Base-by-base conservation (phyloP, 2,797 vertebrate species). In the Phataginus tricuspis region DNA sequence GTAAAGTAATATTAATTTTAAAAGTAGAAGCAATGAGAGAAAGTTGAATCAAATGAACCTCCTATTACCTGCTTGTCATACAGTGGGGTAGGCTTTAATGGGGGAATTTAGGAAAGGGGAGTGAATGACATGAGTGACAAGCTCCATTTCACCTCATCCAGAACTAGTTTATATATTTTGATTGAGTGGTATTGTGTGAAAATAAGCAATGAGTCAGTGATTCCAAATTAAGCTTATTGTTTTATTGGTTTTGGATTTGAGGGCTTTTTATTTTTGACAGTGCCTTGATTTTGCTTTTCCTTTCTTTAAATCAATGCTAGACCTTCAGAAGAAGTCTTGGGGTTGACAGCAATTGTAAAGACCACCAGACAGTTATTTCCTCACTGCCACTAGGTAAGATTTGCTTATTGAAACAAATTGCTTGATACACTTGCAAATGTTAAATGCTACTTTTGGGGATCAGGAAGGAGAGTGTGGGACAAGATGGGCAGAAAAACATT, bases 231-330 rank as follows among this genome's bases (percentile, higher is more conserved):
- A 68, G 31, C 34, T 75, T 63, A 21, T 31, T 88, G 21, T 45
- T 75, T 93, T 55, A 21, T 31, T 88, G 21, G 51, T 75, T 93
- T 55, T 25, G 64, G 59, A 66, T 29, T 55, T 89, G 37, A 84
- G 63, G 37, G 12, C 3, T 72, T 78, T 11, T 78, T 92, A 89
- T 89, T 78, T 64, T 63, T 57, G 87, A 82, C n/a, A 59, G 4
- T 69, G 75, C 37, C 94, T 97, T 96, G 86, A 91, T 79, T 96
- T 95, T 90, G n/a, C 55, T 53, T 96, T 94, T 92, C 27, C 25
- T 92, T 19, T 95, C 49, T 95, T 95, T 90, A 57, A 93, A 96
- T 92, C 23, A 84, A 10, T 69, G 78, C 49, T 85, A 89, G 95
- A 79, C 78, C 51, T 91, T 71, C 77, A 78, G 79, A 51, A 84